Base-by-base conservation (phyloP, 2,797 vertebrate species). In the Sebastes vulpes region DNA sequence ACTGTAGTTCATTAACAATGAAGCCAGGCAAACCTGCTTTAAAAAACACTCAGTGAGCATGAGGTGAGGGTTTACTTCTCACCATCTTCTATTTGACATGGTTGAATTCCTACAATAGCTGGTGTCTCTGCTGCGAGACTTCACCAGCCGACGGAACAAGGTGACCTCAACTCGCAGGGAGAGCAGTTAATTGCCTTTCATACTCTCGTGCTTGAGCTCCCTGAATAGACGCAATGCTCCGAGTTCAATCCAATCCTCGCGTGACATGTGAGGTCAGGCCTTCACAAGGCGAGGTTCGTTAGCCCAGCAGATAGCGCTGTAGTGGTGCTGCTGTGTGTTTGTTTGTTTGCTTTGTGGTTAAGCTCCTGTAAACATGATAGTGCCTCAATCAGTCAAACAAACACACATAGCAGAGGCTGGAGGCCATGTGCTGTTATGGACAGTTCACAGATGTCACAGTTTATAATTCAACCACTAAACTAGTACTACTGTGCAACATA, bases 101-200 rank as follows among this genome's bases (percentile, higher is more conserved):
- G 31, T 61, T 77, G 58, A 72, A 57, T 85, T 81, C 69, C 63
- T 67, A 14, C 66, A 73, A n/a, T 77, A 78, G 81, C 72, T 21
- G 71, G 53, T 21, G 76, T 85, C 71, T 69, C 53, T 32, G 74
- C 77, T 28, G 86, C 70, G 6, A 72, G 68, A 64, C 74, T 59
- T 80, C 74, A 9, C 42, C 75, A 82, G 84, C 90, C 75, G 81
- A 89, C 3, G 38, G 86, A 92, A 79, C 88, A 92, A 91, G 92
- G 91, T 94, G 91, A 95, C 92, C 92, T 89, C 78, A 88, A 76
- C 88, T 83, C 59, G 54, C 84, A 53, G 77, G 79, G 83, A 72
- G 81, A 60, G 89, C 88, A 38, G 83, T 83, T 94, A 91, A 93
- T 92, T 93, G 90, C 91, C 85, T 92, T 83, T 87, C 75, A 78